Percentiles rank a stretch among this genome's conserved stretches.
Evolutionary conservation across 2,888 invertebrate species (phyloP).

Genomic region (Drosophila mimetica): DNA sequence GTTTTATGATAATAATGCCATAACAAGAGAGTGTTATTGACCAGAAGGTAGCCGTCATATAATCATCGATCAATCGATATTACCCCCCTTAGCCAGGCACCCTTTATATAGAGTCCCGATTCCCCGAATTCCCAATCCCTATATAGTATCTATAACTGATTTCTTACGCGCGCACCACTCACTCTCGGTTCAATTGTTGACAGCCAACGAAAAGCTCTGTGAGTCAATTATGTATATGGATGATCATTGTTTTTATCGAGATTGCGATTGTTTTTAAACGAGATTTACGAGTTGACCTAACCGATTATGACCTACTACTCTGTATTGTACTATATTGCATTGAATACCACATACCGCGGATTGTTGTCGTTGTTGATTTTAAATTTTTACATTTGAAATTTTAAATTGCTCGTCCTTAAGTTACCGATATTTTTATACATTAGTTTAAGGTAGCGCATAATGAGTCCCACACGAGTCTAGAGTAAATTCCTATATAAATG

Average conservation of each 20-base stretch:
- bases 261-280: slow-evolving; percentile 41
- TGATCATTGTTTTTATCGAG: slow-evolving; percentile 50
- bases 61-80: slow-evolving; percentile 1
- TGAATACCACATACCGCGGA: slow-evolving; percentile 40
- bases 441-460: slow-evolving; percentile 64
- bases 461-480: slow-evolving; percentile 36
- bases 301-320: slow-evolving; percentile 16
- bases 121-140: slow-evolving; percentile 4
- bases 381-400: slow-evolving; percentile 49
- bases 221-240: slow-evolving; percentile 72
- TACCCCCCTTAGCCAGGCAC: slow-evolving; percentile 17
- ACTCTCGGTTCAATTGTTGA: slow-evolving; percentile 44
- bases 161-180: slow-evolving; percentile 15
- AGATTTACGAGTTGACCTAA: background rate
- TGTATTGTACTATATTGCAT: slow-evolving; percentile 41
- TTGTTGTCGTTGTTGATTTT: slow-evolving; percentile 68
- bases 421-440: slow-evolving; percentile 76
- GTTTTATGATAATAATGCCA: slow-evolving; percentile 30
- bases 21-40: slow-evolving; percentile 2
- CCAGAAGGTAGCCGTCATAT: slow-evolving; percentile 15
- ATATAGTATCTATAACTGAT: slow-evolving; percentile 19
- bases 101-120: slow-evolving; percentile 1
- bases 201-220: slow-evolving; percentile 60
- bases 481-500: slow-evolving; percentile 37
- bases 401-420: slow-evolving; percentile 67